Conservation (phyloP, 2,888 invertebrate genomes). For the Dolichomitus sp. region DNA sequence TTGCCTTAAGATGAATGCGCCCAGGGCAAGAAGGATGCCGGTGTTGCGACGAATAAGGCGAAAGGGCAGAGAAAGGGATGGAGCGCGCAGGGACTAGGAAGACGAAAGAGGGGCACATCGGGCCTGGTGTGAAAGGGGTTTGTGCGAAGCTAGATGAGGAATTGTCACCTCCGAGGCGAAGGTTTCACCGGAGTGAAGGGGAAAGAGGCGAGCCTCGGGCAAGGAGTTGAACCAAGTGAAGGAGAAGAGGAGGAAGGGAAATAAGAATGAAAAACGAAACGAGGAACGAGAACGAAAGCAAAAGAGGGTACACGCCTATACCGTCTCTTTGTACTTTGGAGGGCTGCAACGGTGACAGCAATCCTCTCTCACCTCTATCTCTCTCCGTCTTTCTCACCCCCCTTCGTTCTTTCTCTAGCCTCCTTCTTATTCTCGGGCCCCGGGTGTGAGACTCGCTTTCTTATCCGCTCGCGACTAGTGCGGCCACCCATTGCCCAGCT, state of each 20-base stretch:
- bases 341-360: conserved; percentile 72
- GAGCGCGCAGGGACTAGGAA: conserved; percentile 14
- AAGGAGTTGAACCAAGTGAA: conserved; percentile 57
- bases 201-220: conserved; percentile 44
- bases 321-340: conserved; percentile 79
- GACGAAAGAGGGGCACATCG: conserved; percentile 16
- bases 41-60: conserved; percentile 35
- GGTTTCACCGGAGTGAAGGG: conserved; percentile 34
- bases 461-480: conserved; percentile 68
- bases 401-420: conserved; percentile 33
- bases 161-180: conserved; percentile 80
- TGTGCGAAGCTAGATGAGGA: conserved; percentile 81
- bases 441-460: conserved; percentile 55
- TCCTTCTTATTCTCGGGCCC: conserved; percentile 35
- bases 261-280: conserved; percentile 57
- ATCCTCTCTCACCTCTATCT: conserved; percentile 70
- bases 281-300: conserved; percentile 60
- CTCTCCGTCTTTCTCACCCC: conserved; percentile 26
- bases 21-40: conserved; percentile 32
- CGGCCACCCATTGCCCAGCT: conserved; percentile 60
- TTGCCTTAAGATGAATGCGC: conserved; percentile 51
- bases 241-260: conserved; percentile 46
- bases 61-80: conserved; percentile 26
- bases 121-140: conserved; percentile 78
- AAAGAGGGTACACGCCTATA: conserved; percentile 74